Evolutionary conservation across 2,888 invertebrate species (phyloP).

Genomic region (Melanostoma scalare): DNA sequence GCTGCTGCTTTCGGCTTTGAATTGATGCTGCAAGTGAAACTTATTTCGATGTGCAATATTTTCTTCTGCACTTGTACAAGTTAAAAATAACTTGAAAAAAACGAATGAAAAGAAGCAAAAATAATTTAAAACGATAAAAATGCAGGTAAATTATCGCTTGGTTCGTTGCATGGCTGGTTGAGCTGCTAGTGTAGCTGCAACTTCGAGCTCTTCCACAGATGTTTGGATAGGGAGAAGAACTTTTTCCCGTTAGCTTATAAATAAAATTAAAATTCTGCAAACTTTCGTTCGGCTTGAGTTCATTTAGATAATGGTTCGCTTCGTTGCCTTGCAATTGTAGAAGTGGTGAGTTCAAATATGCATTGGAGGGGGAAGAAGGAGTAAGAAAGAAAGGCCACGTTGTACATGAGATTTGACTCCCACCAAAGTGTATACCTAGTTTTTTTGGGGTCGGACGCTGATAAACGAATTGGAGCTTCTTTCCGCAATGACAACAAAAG

Average conservation of each 20-base stretch:
- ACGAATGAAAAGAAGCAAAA: too few species aligned
- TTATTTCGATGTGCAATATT: constrained; percentile 20
- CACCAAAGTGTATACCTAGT: constrained; percentile 10
- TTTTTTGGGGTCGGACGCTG: constrained; percentile 5
- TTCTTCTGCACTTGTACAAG: constrained; percentile 7
- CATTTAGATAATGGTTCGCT: constrained; percentile 54
- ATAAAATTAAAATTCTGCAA: constrained; percentile 71
- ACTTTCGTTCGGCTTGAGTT: constrained; percentile 67
- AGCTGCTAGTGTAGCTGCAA: constrained; percentile 27
- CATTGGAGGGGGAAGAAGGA: not conserved
- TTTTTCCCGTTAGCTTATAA: constrained; percentile 65
- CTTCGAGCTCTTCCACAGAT: constrained; percentile 42
- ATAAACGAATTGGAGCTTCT: constrained; percentile 51
- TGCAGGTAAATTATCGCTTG: constrained; percentile 54
- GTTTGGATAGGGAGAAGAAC: constrained; percentile 37
- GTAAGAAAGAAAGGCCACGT: constrained; percentile 27
- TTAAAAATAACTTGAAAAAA: not conserved
- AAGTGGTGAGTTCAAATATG: constrained; percentile 2
- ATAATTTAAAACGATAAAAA: not conserved
- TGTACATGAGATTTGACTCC: constrained; percentile 7
- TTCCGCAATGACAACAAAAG: constrained; percentile 43
- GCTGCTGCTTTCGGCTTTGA: not conserved
- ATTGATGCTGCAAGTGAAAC: constrained; percentile 34
- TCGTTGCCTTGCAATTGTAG: constrained; percentile 44
- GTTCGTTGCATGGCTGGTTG: constrained; percentile 52